A percentile compares a stretch with the other conserved stretches of the same genome.
phyloP scores from a whole-genome alignment of 2,888 invertebrate genomes.

The Tenthredo scrophulariae region DNA sequence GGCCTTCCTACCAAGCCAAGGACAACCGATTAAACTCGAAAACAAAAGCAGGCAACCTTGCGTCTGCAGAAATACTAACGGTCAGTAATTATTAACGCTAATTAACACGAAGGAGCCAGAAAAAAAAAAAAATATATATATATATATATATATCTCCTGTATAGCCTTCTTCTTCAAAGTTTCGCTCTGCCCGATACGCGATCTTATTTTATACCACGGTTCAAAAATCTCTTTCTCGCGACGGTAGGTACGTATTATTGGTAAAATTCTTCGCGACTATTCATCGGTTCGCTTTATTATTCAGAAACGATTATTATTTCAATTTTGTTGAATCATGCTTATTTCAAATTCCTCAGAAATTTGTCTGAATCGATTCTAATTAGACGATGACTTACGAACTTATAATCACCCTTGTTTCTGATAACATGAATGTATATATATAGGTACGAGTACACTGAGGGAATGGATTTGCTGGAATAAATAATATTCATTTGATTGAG shows the following conservation, averaged over 20 bases:
- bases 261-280: too few relatives aligned
- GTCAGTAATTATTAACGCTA: conserved; percentile 62
- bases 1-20: conserved; percentile 73
- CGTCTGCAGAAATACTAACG: conserved; percentile 73
- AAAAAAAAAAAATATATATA: too few relatives aligned
- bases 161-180: not conserved
- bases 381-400: not conserved
- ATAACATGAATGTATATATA: too few relatives aligned
- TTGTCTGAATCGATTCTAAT: not conserved
- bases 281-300: too few relatives aligned
- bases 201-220: not conserved
- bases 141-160: too few relatives aligned
- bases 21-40: conserved; percentile 74
- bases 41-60: conserved; percentile 74
- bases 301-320: too few relatives aligned
- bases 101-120: not conserved
- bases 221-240: not conserved
- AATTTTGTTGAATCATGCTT: conserved; percentile 1
- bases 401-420: not conserved
- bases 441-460: too few relatives aligned
- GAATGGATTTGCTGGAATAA: too few relatives aligned
- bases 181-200: not conserved
- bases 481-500: too few relatives aligned
- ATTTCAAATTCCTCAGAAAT: conserved; percentile 53
- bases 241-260: too few relatives aligned